Evolutionary conservation across 1,140 invertebrate species (phyloP).

Genomic region (Brachionus paranguensis): DNA sequence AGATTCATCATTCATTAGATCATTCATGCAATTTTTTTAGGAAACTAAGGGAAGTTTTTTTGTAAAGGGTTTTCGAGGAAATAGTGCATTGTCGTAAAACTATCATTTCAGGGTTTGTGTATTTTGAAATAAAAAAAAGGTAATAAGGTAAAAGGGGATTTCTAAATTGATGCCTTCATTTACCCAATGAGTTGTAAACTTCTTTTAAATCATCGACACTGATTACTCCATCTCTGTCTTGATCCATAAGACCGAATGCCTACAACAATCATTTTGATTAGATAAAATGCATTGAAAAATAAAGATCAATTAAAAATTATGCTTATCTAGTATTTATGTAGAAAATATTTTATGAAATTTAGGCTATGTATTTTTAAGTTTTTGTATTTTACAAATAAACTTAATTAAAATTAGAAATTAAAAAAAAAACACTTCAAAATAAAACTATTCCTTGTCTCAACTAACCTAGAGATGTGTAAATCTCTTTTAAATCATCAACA

Average conservation of each 20-base stretch:
- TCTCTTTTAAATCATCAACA: conserved; percentile 41
- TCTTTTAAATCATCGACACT: conserved; percentile 88
- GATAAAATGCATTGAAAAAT: neutral
- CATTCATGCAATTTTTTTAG: no score
- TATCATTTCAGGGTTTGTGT: neutral
- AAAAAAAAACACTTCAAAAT: neutral
- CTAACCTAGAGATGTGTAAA: conserved; percentile 38
- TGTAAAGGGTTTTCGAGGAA: neutral
- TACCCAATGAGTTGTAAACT: conserved; percentile 86
- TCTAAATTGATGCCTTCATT: conserved; percentile 37
- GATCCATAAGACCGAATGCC: conserved; percentile 96
- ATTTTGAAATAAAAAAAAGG: neutral
- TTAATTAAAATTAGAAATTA: neutral
- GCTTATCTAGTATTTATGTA: neutral
- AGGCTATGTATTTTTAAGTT: neutral
- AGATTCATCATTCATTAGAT: no score
- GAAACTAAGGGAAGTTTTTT: no score
- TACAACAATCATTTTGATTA: conserved; percentile 74
- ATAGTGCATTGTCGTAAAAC: neutral
- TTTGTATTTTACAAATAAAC: neutral
- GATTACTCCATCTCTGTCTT: conserved; percentile 94
- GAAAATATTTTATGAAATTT: no score
- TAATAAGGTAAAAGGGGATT: neutral
- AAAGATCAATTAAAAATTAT: neutral
- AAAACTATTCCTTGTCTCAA: neutral